Evolutionary conservation across 2,797 vertebrate species (phyloP).

Genomic region (Discoglossus pictus): DNA sequence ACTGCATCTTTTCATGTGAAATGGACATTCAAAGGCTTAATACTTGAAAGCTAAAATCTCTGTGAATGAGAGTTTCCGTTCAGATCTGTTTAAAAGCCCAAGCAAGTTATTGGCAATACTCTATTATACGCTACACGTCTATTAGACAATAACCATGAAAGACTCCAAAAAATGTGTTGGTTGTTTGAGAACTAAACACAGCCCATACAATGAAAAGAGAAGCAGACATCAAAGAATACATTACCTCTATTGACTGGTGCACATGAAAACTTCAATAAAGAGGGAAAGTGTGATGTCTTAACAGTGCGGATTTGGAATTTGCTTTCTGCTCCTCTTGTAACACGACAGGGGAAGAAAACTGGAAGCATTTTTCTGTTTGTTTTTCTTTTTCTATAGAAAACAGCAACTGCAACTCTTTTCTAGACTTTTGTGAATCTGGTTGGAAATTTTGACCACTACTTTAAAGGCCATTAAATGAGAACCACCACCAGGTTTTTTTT

Average conservation of each 20-base stretch:
- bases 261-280: slow-evolving; percentile 39
- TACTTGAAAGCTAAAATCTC: slow-evolving; percentile 46
- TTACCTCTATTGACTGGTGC: slow-evolving; percentile 34
- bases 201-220: slow-evolving; percentile 8
- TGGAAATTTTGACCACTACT: no score
- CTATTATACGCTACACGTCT: slow-evolving; percentile 41
- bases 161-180: slow-evolving; percentile 24
- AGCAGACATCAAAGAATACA: slow-evolving; percentile 42
- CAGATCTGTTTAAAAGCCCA: slow-evolving; percentile 47
- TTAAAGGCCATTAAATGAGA: no score
- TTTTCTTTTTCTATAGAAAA: no score
- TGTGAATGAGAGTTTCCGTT: slow-evolving; percentile 4
- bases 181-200: slow-evolving; percentile 27
- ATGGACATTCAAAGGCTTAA: slow-evolving; percentile 42
- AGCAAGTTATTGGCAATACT: slow-evolving; percentile 36
- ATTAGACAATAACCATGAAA: slow-evolving; percentile 43
- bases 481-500: no score
- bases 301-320: slow-evolving; percentile 3
- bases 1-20: slow-evolving; percentile 38
- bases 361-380: no score
- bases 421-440: no score
- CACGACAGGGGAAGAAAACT: not conserved
- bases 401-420: no score
- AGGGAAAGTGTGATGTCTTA: slow-evolving; percentile 28
- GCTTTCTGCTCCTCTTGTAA: slow-evolving; percentile 1